Evolutionary conservation across 2,113 vertebrate species (phyloP).

Genomic region (Sylvia atricapilla): DNA sequence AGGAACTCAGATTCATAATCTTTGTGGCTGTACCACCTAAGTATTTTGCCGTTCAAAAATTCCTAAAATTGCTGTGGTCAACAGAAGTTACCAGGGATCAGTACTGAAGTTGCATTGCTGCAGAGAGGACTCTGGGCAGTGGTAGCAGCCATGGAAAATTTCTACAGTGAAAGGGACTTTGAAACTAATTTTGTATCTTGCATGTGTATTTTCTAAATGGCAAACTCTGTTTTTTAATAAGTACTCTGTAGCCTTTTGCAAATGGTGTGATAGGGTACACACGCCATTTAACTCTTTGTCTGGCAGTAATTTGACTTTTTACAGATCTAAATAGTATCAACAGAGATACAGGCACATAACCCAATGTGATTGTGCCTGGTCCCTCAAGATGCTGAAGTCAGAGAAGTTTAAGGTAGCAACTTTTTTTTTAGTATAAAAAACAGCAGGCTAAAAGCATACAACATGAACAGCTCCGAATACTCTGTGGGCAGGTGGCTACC

Average conservation of each 20-base stretch:
- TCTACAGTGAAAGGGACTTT: not conserved
- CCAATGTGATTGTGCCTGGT: not conserved
- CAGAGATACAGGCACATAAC: not conserved
- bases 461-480: not conserved
- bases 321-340: not conserved
- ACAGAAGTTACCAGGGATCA: not conserved
- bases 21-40: not conserved
- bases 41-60: not conserved
- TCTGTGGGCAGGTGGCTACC: not conserved
- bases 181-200: not conserved
- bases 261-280: not conserved
- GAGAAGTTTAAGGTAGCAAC: not conserved
- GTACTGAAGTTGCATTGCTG: not conserved
- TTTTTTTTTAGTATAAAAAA: not conserved
- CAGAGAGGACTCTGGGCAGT: not conserved
- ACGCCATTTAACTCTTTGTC: not conserved
- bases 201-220: not conserved
- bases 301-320: not conserved
- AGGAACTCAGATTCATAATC: not conserved
- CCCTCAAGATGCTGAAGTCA: not conserved
- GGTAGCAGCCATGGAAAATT: not conserved
- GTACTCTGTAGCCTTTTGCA: not conserved
- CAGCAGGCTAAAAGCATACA: not conserved
- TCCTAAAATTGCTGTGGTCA: not conserved
- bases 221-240: not conserved